Evolutionary conservation across 2,797 vertebrate genomes (phyloP), one percentile per base, ranked within the genome.

Genomic region (Ara ararauna): DNA sequence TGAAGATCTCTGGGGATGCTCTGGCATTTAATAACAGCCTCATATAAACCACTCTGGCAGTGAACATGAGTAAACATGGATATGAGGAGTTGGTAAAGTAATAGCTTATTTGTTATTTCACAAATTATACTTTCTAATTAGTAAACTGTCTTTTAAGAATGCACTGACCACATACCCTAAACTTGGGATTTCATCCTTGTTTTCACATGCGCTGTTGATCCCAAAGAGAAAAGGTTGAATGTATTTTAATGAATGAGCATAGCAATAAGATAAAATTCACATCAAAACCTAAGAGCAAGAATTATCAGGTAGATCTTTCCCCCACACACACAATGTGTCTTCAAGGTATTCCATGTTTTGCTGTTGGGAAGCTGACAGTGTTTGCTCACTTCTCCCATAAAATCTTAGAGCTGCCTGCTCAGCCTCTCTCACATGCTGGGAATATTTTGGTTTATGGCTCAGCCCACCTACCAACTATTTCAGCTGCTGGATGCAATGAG

Each of bases 381-480:
- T 85, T 92, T 75, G 22, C 45, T 89, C 42, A 18, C 18, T 64
- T 80, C 82, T 80, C 44, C 65, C 45, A 5, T 87, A 21, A n/a
- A 77, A 73, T 76, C 79, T 56, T 78, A 44, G 87, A 80, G 81
- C 62, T 83, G 78, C 47, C 51, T 91, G 74, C 58, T 87, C 81
- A 79, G 85, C 74, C 70, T 94, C 30, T 90, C 82, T 95, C 89
- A 84, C 42, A 78, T 73, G 64, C 85, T 95, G 76, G 58, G 64
- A 93, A 73, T 93, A 89, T 89, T 95, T 94, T 91, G 64, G 87
- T 92, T 90, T 95, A 73, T 93, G 89, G 79, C 79, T 96, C 91
- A 84, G 73, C 87, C 93, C 73, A 93, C 89, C 89, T 93, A 91
- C 70, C 76, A 91, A 84, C 82, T 93, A 81, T 94, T 96, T 96